Percentiles rank a stretch among this genome's conserved stretches.
phyloP scores from a whole-genome alignment of 2,888 invertebrate genomes.

The Oegoconia quadripuncta region DNA sequence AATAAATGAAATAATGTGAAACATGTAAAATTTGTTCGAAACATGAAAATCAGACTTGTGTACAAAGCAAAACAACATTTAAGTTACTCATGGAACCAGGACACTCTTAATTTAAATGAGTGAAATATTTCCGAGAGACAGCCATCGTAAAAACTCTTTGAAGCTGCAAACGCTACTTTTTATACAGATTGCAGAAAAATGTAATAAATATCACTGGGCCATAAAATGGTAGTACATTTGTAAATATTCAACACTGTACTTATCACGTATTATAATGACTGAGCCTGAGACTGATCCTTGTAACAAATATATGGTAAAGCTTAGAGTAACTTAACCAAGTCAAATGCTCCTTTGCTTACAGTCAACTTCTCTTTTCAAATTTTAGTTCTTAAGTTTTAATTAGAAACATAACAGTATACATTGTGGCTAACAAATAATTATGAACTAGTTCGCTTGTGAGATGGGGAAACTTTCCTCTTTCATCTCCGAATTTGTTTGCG shows the following conservation, averaged over 20 bases:
- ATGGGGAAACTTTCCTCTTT: constrained; percentile 59
- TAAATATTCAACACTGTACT: no score
- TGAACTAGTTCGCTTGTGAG: constrained; percentile 52
- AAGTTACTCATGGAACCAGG: constrained; percentile 6
- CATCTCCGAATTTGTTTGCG: not conserved
- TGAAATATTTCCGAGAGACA: constrained; percentile 12
- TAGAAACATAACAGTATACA: constrained; percentile 49
- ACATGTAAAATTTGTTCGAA: not conserved
- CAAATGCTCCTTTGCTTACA: no score
- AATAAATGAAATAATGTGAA: no score
- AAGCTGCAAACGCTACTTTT: constrained; percentile 7
- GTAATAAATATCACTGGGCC: no score
- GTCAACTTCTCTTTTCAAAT: constrained; percentile 30
- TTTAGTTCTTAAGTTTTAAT: constrained; percentile 62
- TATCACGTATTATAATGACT: no score
- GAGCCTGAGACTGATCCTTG: no score
- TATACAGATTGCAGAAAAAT: no score
- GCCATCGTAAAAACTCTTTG: constrained; percentile 7
- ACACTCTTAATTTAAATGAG: constrained; percentile 9
- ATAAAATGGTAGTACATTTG: no score
- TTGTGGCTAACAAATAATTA: constrained; percentile 63
- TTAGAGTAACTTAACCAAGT: no score
- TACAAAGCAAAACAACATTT: constrained; percentile 11
- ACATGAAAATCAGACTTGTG: constrained; percentile 2
- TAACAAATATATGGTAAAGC: no score